phyloP scores from a whole-genome alignment of 2,888 invertebrate genomes.

The Sphinx pinastri region DNA sequence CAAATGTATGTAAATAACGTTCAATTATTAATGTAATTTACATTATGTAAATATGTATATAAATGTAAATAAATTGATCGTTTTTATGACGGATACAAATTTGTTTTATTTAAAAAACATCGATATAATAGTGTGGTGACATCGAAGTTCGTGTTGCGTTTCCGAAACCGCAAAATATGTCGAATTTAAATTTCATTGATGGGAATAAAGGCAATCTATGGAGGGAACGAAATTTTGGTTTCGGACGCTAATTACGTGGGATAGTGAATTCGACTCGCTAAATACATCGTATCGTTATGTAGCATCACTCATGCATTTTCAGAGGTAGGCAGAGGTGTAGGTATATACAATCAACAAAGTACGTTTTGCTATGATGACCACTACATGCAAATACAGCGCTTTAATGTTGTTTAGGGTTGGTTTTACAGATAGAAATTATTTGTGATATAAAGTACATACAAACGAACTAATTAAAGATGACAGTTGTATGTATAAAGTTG shows the following conservation, averaged over 20 bases:
- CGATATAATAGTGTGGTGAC: not conserved
- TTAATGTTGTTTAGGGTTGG: no score
- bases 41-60: slow-evolving; percentile 76
- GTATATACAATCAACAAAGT: no score
- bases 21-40: slow-evolving; percentile 57
- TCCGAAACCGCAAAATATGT: not conserved
- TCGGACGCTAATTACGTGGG: not conserved
- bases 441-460: no score
- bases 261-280: not conserved
- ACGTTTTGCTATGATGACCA: no score
- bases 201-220: not conserved
- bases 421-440: no score
- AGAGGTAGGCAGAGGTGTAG: no score
- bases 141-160: not conserved
- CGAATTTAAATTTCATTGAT: not conserved
- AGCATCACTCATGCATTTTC: no score
- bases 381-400: no score
- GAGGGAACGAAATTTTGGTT: not conserved
- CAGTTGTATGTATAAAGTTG: no score
- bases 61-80: slow-evolving; percentile 81
- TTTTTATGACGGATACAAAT: slow-evolving; percentile 75
- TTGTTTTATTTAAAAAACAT: slow-evolving; percentile 48
- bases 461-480: no score
- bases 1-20: slow-evolving; percentile 60
- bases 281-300: no score